phyloP scores from a whole-genome alignment of 2,888 invertebrate species.

The Parnassius glacialis region DNA sequence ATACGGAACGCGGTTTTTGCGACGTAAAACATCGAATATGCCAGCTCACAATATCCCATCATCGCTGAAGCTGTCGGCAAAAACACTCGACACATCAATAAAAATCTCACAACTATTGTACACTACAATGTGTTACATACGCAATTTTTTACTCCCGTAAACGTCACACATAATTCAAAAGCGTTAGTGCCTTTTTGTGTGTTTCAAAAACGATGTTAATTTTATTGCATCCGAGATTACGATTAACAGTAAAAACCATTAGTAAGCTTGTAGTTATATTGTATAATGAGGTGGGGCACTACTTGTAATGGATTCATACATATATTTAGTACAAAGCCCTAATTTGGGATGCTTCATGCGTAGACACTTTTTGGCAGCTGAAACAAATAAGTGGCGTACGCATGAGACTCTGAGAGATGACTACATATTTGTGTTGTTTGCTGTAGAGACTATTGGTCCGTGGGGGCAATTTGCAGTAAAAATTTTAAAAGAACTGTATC shows the following conservation, averaged over 20 bases:
- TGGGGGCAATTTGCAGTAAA: too few relatives aligned
- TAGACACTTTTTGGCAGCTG: too few relatives aligned
- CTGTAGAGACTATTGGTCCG: too few relatives aligned
- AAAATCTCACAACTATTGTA: slow-evolving; percentile 20
- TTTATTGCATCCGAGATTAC: slow-evolving; percentile 25
- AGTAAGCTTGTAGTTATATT: slow-evolving; percentile 21
- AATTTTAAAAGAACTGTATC: too few relatives aligned
- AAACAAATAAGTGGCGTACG: too few relatives aligned
- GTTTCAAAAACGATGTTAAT: slow-evolving; percentile 20
- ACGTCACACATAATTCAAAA: slow-evolving; percentile 20
- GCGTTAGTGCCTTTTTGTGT: slow-evolving; percentile 4
- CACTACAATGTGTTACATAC: slow-evolving; percentile 21
- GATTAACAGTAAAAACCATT: slow-evolving; percentile 27
- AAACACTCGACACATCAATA: slow-evolving; percentile 20
- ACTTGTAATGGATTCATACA: slow-evolving; percentile 1
- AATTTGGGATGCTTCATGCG: too few relatives aligned
- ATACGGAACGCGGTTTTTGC: slow-evolving; percentile 16
- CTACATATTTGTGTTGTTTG: too few relatives aligned
- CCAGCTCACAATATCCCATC: slow-evolving; percentile 23
- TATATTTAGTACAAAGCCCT: neutral
- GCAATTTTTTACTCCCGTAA: slow-evolving; percentile 9
- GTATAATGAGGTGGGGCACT: slow-evolving; percentile 8
- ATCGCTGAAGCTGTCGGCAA: slow-evolving; percentile 5
- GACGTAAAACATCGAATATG: slow-evolving; percentile 20
- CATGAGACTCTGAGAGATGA: too few relatives aligned